Evolutionary conservation across 2,797 vertebrate species (phyloP), one percentile per base, ranked within the genome.

Genomic region (Loriculus beryllinus): DNA sequence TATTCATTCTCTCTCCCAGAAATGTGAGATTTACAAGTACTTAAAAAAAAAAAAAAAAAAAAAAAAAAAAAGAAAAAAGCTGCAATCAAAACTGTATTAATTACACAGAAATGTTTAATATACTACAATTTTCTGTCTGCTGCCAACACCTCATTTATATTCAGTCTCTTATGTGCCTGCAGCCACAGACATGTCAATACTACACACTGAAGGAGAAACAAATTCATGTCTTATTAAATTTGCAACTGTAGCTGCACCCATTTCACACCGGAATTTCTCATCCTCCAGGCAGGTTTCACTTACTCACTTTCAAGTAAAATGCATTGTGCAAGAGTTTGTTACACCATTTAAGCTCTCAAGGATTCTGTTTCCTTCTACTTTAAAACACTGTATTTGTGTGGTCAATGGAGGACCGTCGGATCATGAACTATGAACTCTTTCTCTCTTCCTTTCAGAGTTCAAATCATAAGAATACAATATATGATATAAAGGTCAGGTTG

Each of bases 191-290:
- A 97, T 97, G 98, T 96, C 83, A 47, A 95, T 93, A 93, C 97
- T n/a, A 69, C 82, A 84, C 95, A 94, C 96, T 89, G 80, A 97
- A 96, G 85, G 63, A 95, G 96, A 95, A 96, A 40, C 45, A 92
- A 88, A 96, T 81, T 74, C 79, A 45, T 59, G 26, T 88, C 90
- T 97, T 96, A 95, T 96, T 98, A 97, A 95, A 94, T 97, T 95
- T 94, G 95, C 87, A 97, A 97, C 83, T 96, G 94, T 97, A 97
- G 93, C 97, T 84, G 91, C 95, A 96, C 91, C 94, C 82, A 95
- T 95, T 97, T 98, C 96, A 97, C 93, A 95, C 94, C 86, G 97
- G 93, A 98, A 97, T 95, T 97, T 96, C 90, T 97, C 95, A 94
- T 96, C 96, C 97, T 96, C 68, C 92, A 93, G 97, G 94, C 93